These are phyloP conservation scores for Habrosyne pyritoides DNA, from an alignment of 2,888 invertebrate genomes.

Conservation along the genomic window DNA sequence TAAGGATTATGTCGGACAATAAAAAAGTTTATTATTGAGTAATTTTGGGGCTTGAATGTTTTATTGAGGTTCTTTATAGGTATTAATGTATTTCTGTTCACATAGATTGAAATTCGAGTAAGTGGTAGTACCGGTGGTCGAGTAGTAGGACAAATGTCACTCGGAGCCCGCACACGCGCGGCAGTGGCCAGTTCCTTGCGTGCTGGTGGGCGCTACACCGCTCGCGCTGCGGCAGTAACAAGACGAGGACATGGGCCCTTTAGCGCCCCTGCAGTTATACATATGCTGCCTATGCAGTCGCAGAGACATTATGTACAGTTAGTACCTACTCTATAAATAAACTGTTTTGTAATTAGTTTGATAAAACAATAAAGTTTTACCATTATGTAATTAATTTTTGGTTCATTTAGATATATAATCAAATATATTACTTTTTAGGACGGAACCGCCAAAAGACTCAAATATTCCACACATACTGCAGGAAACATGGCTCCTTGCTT, in stretches of 20 bases:
- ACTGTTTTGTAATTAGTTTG: too few species aligned
- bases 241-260: slow-evolving; percentile 94
- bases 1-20: too few species aligned
- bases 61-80: too few species aligned
- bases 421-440: too few species aligned
- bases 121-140: slow-evolving; percentile 66
- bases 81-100: too few species aligned
- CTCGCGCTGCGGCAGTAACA: slow-evolving; percentile 95
- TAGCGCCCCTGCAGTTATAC: slow-evolving; percentile 89
- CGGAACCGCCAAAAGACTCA: slow-evolving; percentile 76
- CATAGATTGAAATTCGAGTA: slow-evolving; percentile 74
- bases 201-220: slow-evolving; percentile 92
- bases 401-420: too few species aligned
- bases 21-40: too few species aligned
- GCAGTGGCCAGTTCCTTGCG: slow-evolving; percentile 95
- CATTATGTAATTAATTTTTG: too few species aligned
- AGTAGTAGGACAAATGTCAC: slow-evolving; percentile 90
- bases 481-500: slow-evolving; percentile 75
- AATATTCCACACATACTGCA: slow-evolving; percentile 71
- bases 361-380: too few species aligned
- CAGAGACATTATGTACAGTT: slow-evolving; percentile 78
- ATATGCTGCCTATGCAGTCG: slow-evolving; percentile 86
- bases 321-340: too few species aligned
- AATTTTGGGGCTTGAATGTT: slow-evolving; percentile 21
- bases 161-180: slow-evolving; percentile 94